Evolutionary conservation across 2,888 invertebrate genomes (phyloP).

Genomic region (Drosophila trichaetosa): DNA sequence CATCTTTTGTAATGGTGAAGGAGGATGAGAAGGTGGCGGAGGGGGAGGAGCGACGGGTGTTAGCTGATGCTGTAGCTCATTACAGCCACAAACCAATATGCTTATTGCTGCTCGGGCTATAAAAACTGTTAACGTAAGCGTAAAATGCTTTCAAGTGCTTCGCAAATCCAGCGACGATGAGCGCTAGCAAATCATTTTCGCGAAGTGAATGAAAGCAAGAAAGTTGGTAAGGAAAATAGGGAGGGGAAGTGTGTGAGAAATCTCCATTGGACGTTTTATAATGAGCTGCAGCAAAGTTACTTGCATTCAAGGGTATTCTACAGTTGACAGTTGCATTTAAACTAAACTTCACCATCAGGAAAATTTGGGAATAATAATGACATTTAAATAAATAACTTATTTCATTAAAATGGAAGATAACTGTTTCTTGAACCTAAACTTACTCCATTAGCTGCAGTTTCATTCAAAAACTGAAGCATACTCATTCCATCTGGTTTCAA

Average conservation of each 20-base stretch:
- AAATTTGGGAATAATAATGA: background rate
- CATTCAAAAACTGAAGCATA: background rate
- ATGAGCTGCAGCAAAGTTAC: slow-evolving; percentile 50
- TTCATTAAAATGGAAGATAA: background rate
- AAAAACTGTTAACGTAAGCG: slow-evolving; percentile 80
- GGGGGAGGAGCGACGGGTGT: background rate
- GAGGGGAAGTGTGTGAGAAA: background rate
- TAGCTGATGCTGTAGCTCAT: slow-evolving; percentile 59
- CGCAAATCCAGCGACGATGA: slow-evolving; percentile 58
- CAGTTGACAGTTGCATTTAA: background rate
- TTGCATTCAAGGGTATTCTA: slow-evolving; percentile 20
- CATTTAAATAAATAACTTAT: background rate
- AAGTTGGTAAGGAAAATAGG: background rate
- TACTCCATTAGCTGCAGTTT: background rate
- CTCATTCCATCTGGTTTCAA: background rate
- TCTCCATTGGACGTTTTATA: slow-evolving; percentile 44
- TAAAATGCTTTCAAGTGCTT: slow-evolving; percentile 78
- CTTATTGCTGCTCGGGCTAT: slow-evolving; percentile 73
- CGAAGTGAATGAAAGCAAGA: slow-evolving; percentile 5
- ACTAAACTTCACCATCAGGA: background rate
- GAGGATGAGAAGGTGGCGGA: background rate
- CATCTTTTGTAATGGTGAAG: slow-evolving; percentile 38
- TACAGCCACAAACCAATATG: slow-evolving; percentile 78
- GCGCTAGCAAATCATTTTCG: slow-evolving; percentile 44
- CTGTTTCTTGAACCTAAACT: background rate